Evolutionary conservation across 2,113 vertebrate genomes (phyloP), one percentile per base, ranked within the genome.

Genomic region (Piprites chloris): DNA sequence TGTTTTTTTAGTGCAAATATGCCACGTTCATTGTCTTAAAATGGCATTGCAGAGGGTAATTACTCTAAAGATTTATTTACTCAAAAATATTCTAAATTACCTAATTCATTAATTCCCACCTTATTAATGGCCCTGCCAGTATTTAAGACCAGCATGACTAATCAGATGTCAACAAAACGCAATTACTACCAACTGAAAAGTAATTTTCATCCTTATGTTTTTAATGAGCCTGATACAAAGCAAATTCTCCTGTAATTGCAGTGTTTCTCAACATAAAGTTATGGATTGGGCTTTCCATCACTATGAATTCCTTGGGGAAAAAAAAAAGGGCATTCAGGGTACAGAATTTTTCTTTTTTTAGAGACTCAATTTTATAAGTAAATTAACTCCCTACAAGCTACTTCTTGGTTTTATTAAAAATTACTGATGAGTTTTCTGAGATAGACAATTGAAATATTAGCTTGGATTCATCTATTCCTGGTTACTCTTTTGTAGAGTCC

Each of bases 131-230:
- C 23, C 72, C 91, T 92, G 56, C 76, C 65, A 84, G 61, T 62
- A 73, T 94, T 95, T 93, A 78, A 93, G 89, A 90, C 46, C 90
- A 88, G 69, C 39, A 33, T 94, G 84, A 93, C 72, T 96, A 92
- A 97, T 95, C 88, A 77, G 67, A 89, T 71, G 81, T 92, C 95
- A 95, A 92, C 86, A 94, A 92, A 96, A 95, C 65, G 78, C 86
- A 95, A 71, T 96, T 96, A 89, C 85, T 88, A 81, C 46, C 76
- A 88, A 76, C 49, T 72, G 59, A 84, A 94, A 96, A 83, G 80
- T 84, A 79, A 93, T 96, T 93, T 95, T 88, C 50, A 56, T 66
- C 68, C 74, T 93, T 96, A 55, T 33, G 41, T 47, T 94, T 96
- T 81, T 91, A 94, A 95, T 95, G 86, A 97, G 49, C 44, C 59